phyloP scores from a whole-genome alignment of 2,113 vertebrate genomes.

The Hirundichthys speculiger region DNA sequence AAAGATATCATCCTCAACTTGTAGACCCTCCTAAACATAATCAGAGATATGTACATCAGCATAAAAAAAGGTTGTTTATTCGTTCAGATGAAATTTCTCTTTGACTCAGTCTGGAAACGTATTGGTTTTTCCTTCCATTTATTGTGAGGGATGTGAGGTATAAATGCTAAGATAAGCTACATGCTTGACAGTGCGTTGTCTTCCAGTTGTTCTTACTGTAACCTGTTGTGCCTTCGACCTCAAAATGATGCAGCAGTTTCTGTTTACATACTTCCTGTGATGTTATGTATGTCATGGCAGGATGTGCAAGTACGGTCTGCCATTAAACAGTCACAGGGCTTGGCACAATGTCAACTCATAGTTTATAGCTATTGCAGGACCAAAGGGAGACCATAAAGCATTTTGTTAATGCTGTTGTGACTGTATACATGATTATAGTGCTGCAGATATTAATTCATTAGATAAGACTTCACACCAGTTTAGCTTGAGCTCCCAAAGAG shows the following conservation, averaged over 20 bases:
- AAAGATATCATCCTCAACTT: too few relatives aligned
- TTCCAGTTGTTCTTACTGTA: constrained; percentile 12
- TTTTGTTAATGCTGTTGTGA: constrained; percentile 56
- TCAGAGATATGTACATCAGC: too few relatives aligned
- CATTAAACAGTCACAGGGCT: constrained; percentile 20
- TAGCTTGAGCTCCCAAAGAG: constrained; percentile 66
- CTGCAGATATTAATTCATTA: constrained; percentile 56
- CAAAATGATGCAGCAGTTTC: constrained; percentile 26
- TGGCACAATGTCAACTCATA: constrained; percentile 23
- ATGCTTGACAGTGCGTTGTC: too few relatives aligned
- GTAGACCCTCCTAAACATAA: too few relatives aligned
- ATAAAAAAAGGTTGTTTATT: too few relatives aligned
- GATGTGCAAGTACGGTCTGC: constrained; percentile 11
- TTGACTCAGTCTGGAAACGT: too few relatives aligned
- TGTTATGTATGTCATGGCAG: background rate
- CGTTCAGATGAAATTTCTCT: too few relatives aligned
- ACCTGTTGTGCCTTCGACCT: constrained; percentile 10
- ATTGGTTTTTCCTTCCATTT: too few relatives aligned
- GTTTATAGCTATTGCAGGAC: constrained; percentile 35
- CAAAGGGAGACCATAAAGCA: constrained; percentile 28
- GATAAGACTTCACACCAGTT: constrained; percentile 67
- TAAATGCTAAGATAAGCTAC: too few relatives aligned
- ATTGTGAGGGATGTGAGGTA: too few relatives aligned
- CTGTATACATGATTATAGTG: constrained; percentile 53
- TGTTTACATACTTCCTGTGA: constrained; percentile 35